Evolutionary conservation across 2,113 vertebrate genomes (phyloP).

Genomic region (Hemibagrus wyckioides): DNA sequence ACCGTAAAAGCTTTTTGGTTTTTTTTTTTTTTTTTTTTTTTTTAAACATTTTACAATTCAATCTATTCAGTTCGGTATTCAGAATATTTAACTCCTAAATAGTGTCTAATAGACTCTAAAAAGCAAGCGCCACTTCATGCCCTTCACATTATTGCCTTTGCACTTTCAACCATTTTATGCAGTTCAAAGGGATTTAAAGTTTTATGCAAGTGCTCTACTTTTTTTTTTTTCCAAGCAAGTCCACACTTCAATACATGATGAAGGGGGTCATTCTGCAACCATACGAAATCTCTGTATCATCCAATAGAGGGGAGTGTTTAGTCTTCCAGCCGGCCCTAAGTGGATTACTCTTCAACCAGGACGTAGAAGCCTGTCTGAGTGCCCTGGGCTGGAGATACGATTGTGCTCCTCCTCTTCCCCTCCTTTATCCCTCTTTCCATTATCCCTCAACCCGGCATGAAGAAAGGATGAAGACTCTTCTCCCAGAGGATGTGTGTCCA

Average conservation of each 20-base stretch:
- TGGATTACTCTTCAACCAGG: constrained; percentile 45
- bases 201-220: constrained; percentile 25
- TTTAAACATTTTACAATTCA: background rate
- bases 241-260: background rate
- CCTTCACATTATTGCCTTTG: background rate
- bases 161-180: constrained; percentile 4
- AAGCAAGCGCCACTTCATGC: background rate
- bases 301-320: constrained; percentile 77
- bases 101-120: background rate
- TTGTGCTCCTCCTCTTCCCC: constrained; percentile 30
- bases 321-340: constrained; percentile 61
- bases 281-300: constrained; percentile 58
- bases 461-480: constrained; percentile 20
- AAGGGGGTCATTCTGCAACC: constrained; percentile 30
- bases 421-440: constrained; percentile 34
- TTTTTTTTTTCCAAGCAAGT: background rate
- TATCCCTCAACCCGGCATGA: constrained; percentile 39
- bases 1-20: background rate
- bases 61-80: background rate
- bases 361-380: constrained; percentile 51
- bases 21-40: too few species aligned
- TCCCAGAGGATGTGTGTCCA: constrained; percentile 28
- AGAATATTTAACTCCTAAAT: background rate
- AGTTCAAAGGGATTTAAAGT: constrained; percentile 41
- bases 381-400: constrained; percentile 52